Evolutionary conservation across 2,888 invertebrate genomes (phyloP), one percentile per base, ranked within the genome.

Genomic region (Abrostola triplasia): DNA sequence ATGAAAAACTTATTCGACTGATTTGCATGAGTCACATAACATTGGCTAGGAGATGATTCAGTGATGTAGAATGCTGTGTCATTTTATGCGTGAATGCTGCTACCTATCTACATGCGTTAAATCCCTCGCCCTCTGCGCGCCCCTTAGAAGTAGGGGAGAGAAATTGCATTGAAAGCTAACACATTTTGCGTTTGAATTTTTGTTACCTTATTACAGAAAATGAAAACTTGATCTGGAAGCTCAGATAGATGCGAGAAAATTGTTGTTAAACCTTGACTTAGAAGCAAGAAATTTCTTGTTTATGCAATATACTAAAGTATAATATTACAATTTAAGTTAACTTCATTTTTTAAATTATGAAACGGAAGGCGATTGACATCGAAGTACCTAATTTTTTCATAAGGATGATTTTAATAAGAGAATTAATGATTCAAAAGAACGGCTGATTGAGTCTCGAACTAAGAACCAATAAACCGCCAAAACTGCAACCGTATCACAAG

Each of bases 401-500:
- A 10, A 12, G 6, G 5, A 13, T 7, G 6, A n/a, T n/a, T n/a
- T n/a, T n/a, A n/a, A n/a, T n/a, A n/a, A n/a, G n/a, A n/a, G 7
- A 12, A 13, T 13, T 6, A 7, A 44, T 13, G 8, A 5, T 6
- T 7, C 8, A 1, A 12, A 13, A n/a, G 8, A 44, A 44, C n/a
- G 6, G 42, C 12, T 44, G 24, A 4, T 8, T 24, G 24, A 24
- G 4, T 24, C 24, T 24, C 7, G 24, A 6, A n/a, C 13, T 59
- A 65, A 42, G 35, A 49, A 44, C 57, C 60, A 36, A 51, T 13
- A 50, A 52, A 12, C 60, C 88, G 83, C 86, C 67, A 7, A 49
- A 69, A 87, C 70, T 77, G 61, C 9, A 58, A 74, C 86, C 83
- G 59, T 66, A 76, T 70, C 63, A 24, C 9, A 53, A 77, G 79